Base-by-base conservation (phyloP, 1,140 invertebrate species). In the Euschistus heros region DNA sequence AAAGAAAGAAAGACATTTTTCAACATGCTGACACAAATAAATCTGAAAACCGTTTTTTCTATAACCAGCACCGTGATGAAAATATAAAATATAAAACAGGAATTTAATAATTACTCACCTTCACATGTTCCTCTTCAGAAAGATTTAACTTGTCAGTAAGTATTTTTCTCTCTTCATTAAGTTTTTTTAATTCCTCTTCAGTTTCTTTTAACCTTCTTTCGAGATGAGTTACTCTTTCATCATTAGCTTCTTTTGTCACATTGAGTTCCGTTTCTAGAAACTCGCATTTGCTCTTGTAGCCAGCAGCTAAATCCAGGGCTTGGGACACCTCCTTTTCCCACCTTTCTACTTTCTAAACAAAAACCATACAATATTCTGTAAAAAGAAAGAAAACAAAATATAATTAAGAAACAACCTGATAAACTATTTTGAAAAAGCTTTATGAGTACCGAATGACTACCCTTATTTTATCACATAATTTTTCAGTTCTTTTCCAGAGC, bases 201-300 rank as follows among this genome's bases (percentile, higher is more conserved):
- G 20, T 46, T 47, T 69, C 67, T 13, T 66, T 64, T 22, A 71
- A 47, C 26, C 68, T 65, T 7, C 66, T 68, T 62, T 71, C 60
- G 18, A 70, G 66, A 22, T 70, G 68, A 18, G 60, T 24, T 27
- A 72, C 55, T 37, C 60, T 68, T 22, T 54, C 65, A 24, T 70
- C 64, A 24, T 69, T 68, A 57, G 60, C 60, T 37, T 62, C 62
- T 54, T 67, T 66, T 20, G 67, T 52, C 14, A 62, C 24, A 14
- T 54, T 44, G 18, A 66, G 66, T 27, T 73, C 72, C 10, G 59
- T 63, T 63, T 71, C 69, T 18, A 69, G n/a, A 26, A 69, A 71
- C 68, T 84, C 83, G 66, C 76, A 79, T 74, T 87, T 86, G 62
- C 84, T 81, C 76, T 86, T 83, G 71, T 81, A 85, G 15, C 81